Conservation (phyloP, 2,888 invertebrate genomes). For the Dromius quadrimaculatus region DNA sequence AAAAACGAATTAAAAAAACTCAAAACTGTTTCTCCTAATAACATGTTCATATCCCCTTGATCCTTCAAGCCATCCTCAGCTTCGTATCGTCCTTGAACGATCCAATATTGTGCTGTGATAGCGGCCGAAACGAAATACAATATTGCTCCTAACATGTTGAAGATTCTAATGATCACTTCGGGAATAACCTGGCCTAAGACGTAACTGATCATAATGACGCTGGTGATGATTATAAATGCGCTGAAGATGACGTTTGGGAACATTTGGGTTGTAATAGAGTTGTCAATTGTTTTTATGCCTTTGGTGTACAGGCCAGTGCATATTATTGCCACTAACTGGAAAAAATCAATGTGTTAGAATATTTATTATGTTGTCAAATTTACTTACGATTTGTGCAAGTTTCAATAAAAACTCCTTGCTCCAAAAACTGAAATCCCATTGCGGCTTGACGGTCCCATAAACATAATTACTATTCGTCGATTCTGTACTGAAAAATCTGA, state of each 20-base stretch:
- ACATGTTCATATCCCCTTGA: conserved; percentile 52
- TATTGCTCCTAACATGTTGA: conserved; percentile 59
- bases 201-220: conserved; percentile 61
- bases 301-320: conserved; percentile 60
- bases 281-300: conserved; percentile 56
- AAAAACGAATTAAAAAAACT: conserved; percentile 57
- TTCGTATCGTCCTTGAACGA: conserved; percentile 41
- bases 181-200: conserved; percentile 60
- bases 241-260: conserved; percentile 61
- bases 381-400: conserved; percentile 59
- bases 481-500: conserved; percentile 57
- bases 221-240: conserved; percentile 60
- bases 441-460: conserved; percentile 52
- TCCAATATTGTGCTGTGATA: conserved; percentile 56
- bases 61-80: conserved; percentile 41
- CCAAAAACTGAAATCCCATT: conserved; percentile 55
- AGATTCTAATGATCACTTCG: conserved; percentile 60
- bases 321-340: conserved; percentile 58
- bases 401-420: conserved; percentile 58
- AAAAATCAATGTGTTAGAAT: conserved; percentile 31
- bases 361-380: not conserved
- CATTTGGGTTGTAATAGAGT: conserved; percentile 57
- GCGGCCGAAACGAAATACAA: conserved; percentile 59
- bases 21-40: conserved; percentile 56
- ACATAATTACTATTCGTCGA: conserved; percentile 53